Percentiles rank a stretch among this genome's conserved stretches.
These are phyloP conservation scores for Hyposoter didymator DNA, from an alignment of 2,888 invertebrate genomes.

Conservation along the genomic window DNA sequence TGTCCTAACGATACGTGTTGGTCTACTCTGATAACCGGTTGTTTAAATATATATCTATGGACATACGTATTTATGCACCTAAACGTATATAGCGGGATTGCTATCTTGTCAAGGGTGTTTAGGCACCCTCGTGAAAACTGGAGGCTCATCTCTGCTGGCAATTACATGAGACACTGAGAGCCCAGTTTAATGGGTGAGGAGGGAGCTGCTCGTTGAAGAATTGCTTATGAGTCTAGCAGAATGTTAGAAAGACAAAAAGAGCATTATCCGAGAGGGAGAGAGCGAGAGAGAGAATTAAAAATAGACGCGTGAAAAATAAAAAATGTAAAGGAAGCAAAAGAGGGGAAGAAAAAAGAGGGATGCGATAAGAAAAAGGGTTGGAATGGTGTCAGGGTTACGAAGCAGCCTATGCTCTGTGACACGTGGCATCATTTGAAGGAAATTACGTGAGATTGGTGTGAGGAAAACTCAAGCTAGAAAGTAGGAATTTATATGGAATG, in stretches of 20 bases:
- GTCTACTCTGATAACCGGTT: not conserved
- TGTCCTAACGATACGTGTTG: not conserved
- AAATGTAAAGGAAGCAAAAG: not conserved
- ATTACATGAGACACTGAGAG: slow-evolving; percentile 38
- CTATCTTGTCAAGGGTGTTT: slow-evolving; percentile 19
- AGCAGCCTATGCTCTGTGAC: slow-evolving; percentile 10
- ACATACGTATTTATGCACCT: not conserved
- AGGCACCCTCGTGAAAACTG: slow-evolving; percentile 39
- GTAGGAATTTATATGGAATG: slow-evolving; percentile 25
- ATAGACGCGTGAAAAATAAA: not conserved
- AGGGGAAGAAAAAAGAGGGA: not conserved
- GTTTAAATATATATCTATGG: not conserved
- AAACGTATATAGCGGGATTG: not conserved
- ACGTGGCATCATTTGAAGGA: slow-evolving; percentile 21
- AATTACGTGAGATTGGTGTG: slow-evolving; percentile 1
- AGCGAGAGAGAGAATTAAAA: not conserved
- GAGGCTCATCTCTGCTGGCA: slow-evolving; percentile 29
- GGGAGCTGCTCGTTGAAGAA: not conserved
- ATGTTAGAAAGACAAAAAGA: not conserved
- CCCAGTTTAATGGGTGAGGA: slow-evolving; percentile 3
- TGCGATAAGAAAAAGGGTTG: slow-evolving; percentile 20
- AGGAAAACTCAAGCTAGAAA: slow-evolving; percentile 22
- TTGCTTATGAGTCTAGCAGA: slow-evolving; percentile 2
- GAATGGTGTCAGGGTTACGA: slow-evolving; percentile 44
- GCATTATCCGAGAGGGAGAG: not conserved